phyloP scores from a whole-genome alignment of 2,113 vertebrate genomes.

The Erythrolamprus reginae region DNA sequence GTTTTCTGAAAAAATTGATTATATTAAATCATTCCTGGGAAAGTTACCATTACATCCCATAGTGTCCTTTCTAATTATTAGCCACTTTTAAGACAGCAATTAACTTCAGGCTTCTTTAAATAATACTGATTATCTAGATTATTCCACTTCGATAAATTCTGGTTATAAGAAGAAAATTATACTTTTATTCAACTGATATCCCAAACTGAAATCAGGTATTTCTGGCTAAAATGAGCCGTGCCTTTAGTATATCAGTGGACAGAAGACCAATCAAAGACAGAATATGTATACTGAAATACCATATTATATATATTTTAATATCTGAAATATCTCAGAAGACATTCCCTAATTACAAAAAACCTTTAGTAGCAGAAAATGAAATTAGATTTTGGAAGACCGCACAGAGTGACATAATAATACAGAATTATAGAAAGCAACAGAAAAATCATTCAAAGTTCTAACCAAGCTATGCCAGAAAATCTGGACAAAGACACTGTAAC shows the following conservation, averaged over 20 bases:
- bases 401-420: neutral
- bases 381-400: neutral
- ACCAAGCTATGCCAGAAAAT: neutral
- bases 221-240: neutral
- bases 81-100: neutral
- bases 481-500: neutral
- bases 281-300: neutral
- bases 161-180: neutral
- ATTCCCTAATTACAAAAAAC: neutral
- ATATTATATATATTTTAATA: neutral
- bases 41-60: neutral
- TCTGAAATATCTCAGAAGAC: neutral
- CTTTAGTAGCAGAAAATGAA: neutral
- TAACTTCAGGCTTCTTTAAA: neutral
- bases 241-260: neutral
- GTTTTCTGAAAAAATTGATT: neutral
- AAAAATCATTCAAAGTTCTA: neutral
- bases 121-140: neutral
- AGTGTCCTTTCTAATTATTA: neutral
- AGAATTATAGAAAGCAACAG: neutral
- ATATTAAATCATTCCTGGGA: neutral
- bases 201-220: neutral
- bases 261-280: neutral
- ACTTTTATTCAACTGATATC: neutral
- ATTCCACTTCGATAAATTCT: neutral